These are phyloP conservation scores for Lithophane socia DNA, from an alignment of 2,888 invertebrate genomes.

Conservation along the genomic window DNA sequence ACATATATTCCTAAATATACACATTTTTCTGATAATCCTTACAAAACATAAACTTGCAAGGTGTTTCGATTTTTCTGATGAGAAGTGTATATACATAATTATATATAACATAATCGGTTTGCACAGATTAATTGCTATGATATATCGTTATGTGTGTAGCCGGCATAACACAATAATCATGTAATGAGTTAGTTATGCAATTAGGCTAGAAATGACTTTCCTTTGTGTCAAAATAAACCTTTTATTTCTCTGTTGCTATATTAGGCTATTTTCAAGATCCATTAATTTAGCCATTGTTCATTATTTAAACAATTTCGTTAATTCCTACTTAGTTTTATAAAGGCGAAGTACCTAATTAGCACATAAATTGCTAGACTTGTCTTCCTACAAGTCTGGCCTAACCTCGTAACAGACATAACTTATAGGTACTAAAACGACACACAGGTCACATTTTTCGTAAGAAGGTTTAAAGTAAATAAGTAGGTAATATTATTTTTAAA, in stretches of 20 bases:
- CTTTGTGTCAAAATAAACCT: not conserved
- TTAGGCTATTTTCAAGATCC: not conserved
- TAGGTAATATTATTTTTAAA: not conserved
- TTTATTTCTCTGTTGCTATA: not conserved
- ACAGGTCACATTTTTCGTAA: not conserved
- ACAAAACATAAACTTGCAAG: too few species aligned
- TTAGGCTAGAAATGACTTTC: not conserved
- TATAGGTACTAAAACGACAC: not conserved
- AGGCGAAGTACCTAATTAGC: constrained; percentile 2
- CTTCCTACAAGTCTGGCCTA: not conserved
- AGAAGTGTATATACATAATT: too few species aligned
- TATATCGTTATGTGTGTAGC: too few species aligned
- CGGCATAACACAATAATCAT: not conserved
- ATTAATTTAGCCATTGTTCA: not conserved
- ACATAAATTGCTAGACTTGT: constrained; percentile 9
- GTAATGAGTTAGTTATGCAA: not conserved
- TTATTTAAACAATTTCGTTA: not conserved
- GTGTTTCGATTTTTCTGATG: too few species aligned
- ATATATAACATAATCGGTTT: too few species aligned
- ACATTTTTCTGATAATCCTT: too few species aligned
- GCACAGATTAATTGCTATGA: too few species aligned
- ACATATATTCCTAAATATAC: too few species aligned
- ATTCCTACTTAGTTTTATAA: not conserved
- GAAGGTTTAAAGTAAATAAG: not conserved
- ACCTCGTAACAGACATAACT: not conserved